phyloP scores from a whole-genome alignment of 2,888 invertebrate genomes.

The Pseudolycoriella hygida region DNA sequence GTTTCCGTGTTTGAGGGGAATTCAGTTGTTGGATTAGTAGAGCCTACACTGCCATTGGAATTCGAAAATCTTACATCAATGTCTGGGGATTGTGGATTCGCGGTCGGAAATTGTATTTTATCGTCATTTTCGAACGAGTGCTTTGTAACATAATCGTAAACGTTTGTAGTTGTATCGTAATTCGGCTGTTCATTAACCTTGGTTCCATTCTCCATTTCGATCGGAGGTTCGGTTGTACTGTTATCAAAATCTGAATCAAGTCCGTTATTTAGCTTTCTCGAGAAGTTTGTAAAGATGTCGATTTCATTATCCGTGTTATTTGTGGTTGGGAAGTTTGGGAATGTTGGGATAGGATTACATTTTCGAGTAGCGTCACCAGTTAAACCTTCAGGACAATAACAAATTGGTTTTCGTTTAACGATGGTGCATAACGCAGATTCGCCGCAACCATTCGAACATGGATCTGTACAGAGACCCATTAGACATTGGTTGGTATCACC shows the following conservation, averaged over 20 bases:
- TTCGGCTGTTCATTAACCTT: background rate
- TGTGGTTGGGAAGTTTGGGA: background rate
- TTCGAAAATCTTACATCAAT: too few relatives aligned
- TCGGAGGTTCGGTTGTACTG: too few relatives aligned
- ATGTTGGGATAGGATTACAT: conserved; percentile 34
- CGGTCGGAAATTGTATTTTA: background rate
- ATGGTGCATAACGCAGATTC: conserved; percentile 24
- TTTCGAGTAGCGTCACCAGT: conserved; percentile 57
- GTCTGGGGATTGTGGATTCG: background rate
- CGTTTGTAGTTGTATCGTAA: background rate
- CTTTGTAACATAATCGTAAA: background rate
- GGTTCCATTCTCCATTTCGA: too few relatives aligned
- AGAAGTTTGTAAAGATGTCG: too few relatives aligned
- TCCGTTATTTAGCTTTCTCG: too few relatives aligned
- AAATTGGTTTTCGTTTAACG: conserved; percentile 30
- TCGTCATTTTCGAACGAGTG: background rate
- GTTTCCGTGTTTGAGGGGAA: background rate
- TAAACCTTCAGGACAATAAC: conserved; percentile 68
- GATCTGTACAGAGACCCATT: conserved; percentile 25
- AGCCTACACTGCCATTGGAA: too few relatives aligned
- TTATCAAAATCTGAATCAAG: too few relatives aligned
- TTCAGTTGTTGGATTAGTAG: too few relatives aligned
- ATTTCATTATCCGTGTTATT: background rate
- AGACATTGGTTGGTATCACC: conserved; percentile 26
- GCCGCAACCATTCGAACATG: conserved; percentile 24